Evolutionary conservation across 2,888 invertebrate species (phyloP), one percentile per base, ranked within the genome.

Genomic region (Julus scanicus): DNA sequence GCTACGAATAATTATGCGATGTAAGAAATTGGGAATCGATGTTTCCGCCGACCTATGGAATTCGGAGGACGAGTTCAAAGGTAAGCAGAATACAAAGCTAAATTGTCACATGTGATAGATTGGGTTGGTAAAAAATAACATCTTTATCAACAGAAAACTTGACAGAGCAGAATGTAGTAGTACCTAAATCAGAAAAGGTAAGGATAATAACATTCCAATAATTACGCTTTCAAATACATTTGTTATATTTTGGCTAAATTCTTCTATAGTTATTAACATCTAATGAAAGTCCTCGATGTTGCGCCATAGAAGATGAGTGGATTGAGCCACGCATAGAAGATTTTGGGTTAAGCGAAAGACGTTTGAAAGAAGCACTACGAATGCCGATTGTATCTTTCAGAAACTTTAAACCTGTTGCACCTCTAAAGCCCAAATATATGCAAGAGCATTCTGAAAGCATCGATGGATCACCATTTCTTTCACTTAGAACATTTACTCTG

Each of bases 1-100:
- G n/a, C 49, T 86, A 1, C 39, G 53, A 20, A 53, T 86, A 48
- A 48, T 86, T 37, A 37, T 29, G 48, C 53, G 53, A n/a, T 49
- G 39, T 37, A 39, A 84, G 39, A 39, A 84, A n/a, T 84, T 84
- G 17, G 84, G 84, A 3, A 44, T 84, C n/a, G 84, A 84, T 84
- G n/a, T 84, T 40, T 6, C 39, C 15, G 17, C 37, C 2, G 37
- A 15, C 84, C 9, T 15, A 53, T 13, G 5, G 53, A 13, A n/a
- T 3, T 5, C 17, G 63, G 63, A 63, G 13, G 63, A 63, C 2
- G 63, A n/a, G 2, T 53, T 53, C 8, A 9, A 53, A 53, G 53
- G 53, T 48, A 48, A 11, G 48, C 48, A 5, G 48, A 48, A 11
- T 48, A 48, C 48, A 48, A 48, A 48, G 48, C n/a, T n/a, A n/a